Base-by-base conservation (phyloP, 2,888 invertebrate species). In the Pseudococcus jackbeardsleyi region DNA sequence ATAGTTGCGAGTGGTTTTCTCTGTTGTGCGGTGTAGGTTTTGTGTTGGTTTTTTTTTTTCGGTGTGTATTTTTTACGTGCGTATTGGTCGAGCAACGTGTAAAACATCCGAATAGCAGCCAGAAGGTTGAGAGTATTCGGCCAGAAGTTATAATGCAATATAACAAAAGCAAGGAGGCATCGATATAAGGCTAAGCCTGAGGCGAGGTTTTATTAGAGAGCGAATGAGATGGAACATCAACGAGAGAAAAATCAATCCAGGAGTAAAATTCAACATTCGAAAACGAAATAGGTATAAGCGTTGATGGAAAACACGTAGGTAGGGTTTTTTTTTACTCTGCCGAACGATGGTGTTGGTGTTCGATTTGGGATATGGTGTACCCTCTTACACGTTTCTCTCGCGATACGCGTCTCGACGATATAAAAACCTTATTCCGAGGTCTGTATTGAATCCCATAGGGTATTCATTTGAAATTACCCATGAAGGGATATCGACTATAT, bases 401-500 rank as follows among this genome's bases (percentile, higher is more conserved):
- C 42, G 42, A 42, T 42, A 42, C 42, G 42, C 42, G 79, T 82
- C 46, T 82, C 79, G 19, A 72, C 33, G 33, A 72, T 72, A 72
- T 72, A 82, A 39, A 82, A 82, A 82, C 79, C 79, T 82, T 19
- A 22, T 64, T 82, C 12, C 46, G 79, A 82, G 46, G 46, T 46
- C 79, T 82, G 33, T n/a, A 19, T 72, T 9, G 33, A 33, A 82
- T 46, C 79, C 79, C 79, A 82, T 42, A 82, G 79, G 79, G 46
- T 82, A 46, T 46, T 46, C 79, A 15, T 46, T 82, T 64, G 46
- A 82, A 82, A 82, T 82, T 82, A 82, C 46, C 79, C 39, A 46
- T n/a, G 42, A 82, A 82, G 79, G 79, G 79, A 42, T 82, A 72
- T 72, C 79, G 79, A 82, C 46, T 82, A 19, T 4, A 72, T 82